These are phyloP conservation scores for Napeogenes inachia DNA, from an alignment of 2,888 invertebrate species.

Conservation along the genomic window DNA sequence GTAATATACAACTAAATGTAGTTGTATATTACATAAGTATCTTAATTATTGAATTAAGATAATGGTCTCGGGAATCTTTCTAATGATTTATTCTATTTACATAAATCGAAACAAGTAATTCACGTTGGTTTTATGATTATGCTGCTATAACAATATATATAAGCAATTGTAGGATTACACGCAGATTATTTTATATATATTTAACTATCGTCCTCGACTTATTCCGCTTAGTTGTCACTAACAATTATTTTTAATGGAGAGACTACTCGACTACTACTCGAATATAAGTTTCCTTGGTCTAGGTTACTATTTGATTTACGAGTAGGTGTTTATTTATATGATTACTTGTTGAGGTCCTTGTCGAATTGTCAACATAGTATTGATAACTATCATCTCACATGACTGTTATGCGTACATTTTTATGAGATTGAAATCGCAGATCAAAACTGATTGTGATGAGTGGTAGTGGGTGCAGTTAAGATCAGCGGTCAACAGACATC, in stretches of 20 bases:
- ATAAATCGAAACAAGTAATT: conserved; percentile 6
- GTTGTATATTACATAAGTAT: no score
- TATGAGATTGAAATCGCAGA: conserved; percentile 32
- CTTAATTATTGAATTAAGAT: no score
- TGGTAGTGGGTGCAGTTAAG: conserved; percentile 40
- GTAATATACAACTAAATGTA: no score
- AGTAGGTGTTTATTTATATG: conserved; percentile 9
- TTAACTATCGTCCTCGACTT: conserved; percentile 9
- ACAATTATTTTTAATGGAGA: conserved; percentile 8
- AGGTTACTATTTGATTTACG: conserved; percentile 7
- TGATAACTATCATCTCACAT: conserved; percentile 43
- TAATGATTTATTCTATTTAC: no score
- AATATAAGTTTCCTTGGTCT: conserved; percentile 5
- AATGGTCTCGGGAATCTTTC: no score
- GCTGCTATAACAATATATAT: not conserved
- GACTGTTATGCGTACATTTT: conserved; percentile 32
- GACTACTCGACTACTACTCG: not conserved
- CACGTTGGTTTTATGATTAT: not conserved
- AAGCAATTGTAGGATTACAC: not conserved
- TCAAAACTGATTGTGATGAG: conserved; percentile 40
- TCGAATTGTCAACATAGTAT: conserved; percentile 11
- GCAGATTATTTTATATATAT: conserved; percentile 5
- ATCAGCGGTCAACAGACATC: conserved; percentile 37
- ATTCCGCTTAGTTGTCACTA: conserved; percentile 12
- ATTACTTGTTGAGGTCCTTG: conserved; percentile 20